Evolutionary conservation across 1,140 invertebrate species (phyloP).

Genomic region (Megathymus violae): DNA sequence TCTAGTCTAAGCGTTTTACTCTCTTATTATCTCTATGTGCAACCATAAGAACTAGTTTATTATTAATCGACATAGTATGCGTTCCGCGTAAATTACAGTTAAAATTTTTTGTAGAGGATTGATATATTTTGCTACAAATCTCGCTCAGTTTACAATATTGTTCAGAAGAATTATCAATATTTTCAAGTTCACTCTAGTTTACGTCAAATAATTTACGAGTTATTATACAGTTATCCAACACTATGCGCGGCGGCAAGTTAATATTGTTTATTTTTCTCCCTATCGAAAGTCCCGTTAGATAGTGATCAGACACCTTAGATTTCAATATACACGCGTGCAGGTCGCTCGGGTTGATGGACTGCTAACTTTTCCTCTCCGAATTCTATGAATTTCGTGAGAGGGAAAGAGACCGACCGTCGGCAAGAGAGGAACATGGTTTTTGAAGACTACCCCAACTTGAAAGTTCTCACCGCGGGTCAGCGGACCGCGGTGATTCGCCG

Average conservation of each 20-base stretch:
- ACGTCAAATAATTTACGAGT: background rate
- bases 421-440: too few species aligned
- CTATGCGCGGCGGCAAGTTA: background rate
- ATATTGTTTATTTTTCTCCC: too few species aligned
- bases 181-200: background rate
- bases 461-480: too few species aligned
- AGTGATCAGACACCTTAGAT: too few species aligned
- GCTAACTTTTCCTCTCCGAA: too few species aligned
- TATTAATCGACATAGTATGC: constrained; percentile 6
- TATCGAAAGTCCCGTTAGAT: too few species aligned
- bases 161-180: background rate
- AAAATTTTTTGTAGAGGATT: background rate
- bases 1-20: constrained; percentile 30
- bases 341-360: too few species aligned
- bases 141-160: background rate
- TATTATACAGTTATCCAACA: background rate
- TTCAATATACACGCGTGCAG: too few species aligned
- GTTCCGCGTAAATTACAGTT: background rate
- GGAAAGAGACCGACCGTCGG: too few species aligned
- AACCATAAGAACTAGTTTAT: constrained; percentile 19
- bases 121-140: constrained; percentile 2
- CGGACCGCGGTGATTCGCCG: too few species aligned
- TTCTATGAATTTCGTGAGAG: too few species aligned
- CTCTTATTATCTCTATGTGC: constrained; percentile 26
- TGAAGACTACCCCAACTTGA: too few species aligned